Evolutionary conservation across 2,888 invertebrate species (phyloP).

Genomic region (Oscheius onirici): DNA sequence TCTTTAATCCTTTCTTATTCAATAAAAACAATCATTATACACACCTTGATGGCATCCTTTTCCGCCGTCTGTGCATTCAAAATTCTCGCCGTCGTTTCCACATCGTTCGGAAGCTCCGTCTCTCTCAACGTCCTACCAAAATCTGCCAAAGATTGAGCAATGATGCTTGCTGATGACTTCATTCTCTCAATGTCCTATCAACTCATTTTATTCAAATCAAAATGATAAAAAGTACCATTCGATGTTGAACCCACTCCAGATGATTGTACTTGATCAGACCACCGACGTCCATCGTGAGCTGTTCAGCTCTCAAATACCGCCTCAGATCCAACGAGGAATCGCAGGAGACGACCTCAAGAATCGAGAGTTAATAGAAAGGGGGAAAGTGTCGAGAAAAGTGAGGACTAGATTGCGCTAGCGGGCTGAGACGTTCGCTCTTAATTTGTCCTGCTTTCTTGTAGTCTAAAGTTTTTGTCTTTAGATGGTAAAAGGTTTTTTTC

Average conservation of each 20-base stretch:
- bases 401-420: slow-evolving; percentile 9
- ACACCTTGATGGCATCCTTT: slow-evolving; percentile 70
- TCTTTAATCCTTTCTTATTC: no score
- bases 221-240: slow-evolving; percentile 79
- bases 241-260: slow-evolving; percentile 94
- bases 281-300: slow-evolving; percentile 86
- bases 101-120: slow-evolving; percentile 84
- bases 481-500: neutral
- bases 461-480: neutral
- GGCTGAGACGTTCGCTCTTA: slow-evolving; percentile 9
- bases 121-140: slow-evolving; percentile 85
- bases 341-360: slow-evolving; percentile 80
- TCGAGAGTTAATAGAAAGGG: no score
- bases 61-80: slow-evolving; percentile 82
- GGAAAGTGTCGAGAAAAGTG: neutral
- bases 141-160: slow-evolving; percentile 85
- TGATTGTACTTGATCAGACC: slow-evolving; percentile 89
- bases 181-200: slow-evolving; percentile 91
- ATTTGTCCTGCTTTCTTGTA: slow-evolving; percentile 8
- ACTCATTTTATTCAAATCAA: neutral
- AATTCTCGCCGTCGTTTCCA: slow-evolving; percentile 86
- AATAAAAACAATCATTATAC: neutral
- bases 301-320: slow-evolving; percentile 82
- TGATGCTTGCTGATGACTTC: slow-evolving; percentile 88
- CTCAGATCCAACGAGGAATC: slow-evolving; percentile 86